Base-by-base conservation (phyloP, 2,888 invertebrate genomes). In the Aphodius sticticus region DNA sequence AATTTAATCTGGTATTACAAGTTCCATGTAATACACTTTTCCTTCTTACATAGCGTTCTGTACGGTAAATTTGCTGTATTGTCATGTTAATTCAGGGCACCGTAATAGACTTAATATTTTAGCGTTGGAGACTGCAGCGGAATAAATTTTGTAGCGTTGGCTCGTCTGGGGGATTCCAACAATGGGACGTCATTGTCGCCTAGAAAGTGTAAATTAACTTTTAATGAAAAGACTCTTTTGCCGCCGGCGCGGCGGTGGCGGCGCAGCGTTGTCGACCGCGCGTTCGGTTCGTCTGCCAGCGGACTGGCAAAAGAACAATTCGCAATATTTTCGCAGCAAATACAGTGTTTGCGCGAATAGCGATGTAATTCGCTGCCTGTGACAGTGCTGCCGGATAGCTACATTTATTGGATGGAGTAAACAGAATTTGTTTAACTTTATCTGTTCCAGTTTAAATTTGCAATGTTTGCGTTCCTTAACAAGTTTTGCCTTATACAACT, bases 361-460 rank as follows among this genome's bases (percentile, higher is more conserved):
- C 53, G 53, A 53, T 53, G 53, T 53, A 9, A 2, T 53, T 7
- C 53, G 53, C 53, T 53, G 53, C 53, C 53, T 53, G 53, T 12
- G 53, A 53, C 53, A 53, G 53, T 53, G 53, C 15, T 4, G 26
- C 70, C 70, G 70, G 7, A 70, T 70, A 70, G 70, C 1, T 7
- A 70, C 14, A 70, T n/a, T 15, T 70, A 70, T 16, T 26, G 70
- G 70, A 26, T 53, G 53, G 53, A 53, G 4, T 53, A 53, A 70
- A 70, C 70, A 70, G 70, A 70, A 70, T 69, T 69, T 79, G 72
- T 79, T 79, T 79, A 72, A 72, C 79, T 76, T 77, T 79, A 77
- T 77, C 76, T 72, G 72, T 79, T 77, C 26, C 76, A 72, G 76
- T 79, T 79, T 77, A 76, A 79, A 79, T 69, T 71, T 79, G 69